A percentile compares a stretch with the other conserved stretches of the same genome.
phyloP scores from a whole-genome alignment of 2,888 invertebrate genomes.

The Xanthorhoe spadicearia region DNA sequence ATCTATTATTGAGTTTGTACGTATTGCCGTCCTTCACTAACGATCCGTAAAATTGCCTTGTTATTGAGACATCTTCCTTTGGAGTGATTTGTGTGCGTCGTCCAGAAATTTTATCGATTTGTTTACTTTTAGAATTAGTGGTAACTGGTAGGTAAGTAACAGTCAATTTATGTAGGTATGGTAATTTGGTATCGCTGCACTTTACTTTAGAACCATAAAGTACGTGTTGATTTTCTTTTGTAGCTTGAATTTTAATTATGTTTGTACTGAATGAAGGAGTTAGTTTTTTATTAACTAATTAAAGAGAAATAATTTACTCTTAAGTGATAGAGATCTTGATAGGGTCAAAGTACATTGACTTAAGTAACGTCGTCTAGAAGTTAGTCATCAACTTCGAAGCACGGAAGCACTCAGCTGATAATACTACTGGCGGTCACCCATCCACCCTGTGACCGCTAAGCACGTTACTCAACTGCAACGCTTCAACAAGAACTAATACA shows the following conservation, averaged over 20 bases:
- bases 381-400: no score
- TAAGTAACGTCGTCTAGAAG: no score
- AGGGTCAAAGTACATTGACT: no score
- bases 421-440: no score
- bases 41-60: constrained; percentile 65
- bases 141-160: constrained; percentile 53
- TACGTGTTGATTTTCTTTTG: constrained; percentile 18
- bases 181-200: constrained; percentile 69
- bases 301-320: not conserved
- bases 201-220: constrained; percentile 50
- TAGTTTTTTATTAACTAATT: not conserved
- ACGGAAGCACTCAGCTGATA: no score
- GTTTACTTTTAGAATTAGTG: constrained; percentile 83
- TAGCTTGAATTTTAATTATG: constrained; percentile 25
- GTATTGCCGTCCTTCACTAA: constrained; percentile 53
- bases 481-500: no score
- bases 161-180: constrained; percentile 71
- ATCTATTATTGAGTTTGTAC: constrained; percentile 34
- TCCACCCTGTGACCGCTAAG: no score
- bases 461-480: no score
- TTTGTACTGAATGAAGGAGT: not conserved
- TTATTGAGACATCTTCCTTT: constrained; percentile 80
- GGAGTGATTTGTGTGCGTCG: constrained; percentile 73
- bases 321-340: no score
- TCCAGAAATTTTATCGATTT: constrained; percentile 78